phyloP scores from a whole-genome alignment of 2,888 invertebrate genomes.

The Hydroisotoma schaefferi region DNA sequence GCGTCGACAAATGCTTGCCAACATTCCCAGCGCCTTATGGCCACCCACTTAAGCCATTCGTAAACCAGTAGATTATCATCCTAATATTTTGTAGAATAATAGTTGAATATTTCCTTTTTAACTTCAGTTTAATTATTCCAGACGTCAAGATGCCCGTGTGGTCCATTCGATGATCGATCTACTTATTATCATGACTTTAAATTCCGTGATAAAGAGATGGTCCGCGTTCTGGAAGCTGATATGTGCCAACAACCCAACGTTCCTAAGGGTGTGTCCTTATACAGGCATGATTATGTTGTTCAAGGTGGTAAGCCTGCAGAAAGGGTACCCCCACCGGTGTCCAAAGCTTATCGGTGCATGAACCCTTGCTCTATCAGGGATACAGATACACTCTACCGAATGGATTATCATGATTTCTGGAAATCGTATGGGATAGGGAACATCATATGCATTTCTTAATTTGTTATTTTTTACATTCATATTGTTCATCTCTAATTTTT shows the following conservation, averaged over 20 bases:
- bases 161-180: conserved; percentile 41
- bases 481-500: conserved; percentile 1
- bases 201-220: conserved; percentile 33
- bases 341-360: conserved; percentile 39
- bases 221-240: conserved; percentile 24
- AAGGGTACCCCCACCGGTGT: conserved; percentile 36
- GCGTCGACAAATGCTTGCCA: conserved; percentile 35
- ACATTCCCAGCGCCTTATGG: conserved; percentile 42
- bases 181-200: conserved; percentile 40
- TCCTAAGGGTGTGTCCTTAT: conserved; percentile 29
- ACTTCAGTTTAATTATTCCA: conserved; percentile 10
- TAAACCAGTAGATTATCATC: conserved; percentile 1
- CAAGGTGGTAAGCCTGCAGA: conserved; percentile 41
- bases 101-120: too few relatives aligned
- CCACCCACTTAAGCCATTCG: conserved; percentile 40
- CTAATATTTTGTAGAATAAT: neutral
- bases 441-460: too few relatives aligned
- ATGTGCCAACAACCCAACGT: conserved; percentile 25
- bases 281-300: conserved; percentile 28
- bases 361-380: conserved; percentile 29
- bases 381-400: conserved; percentile 32
- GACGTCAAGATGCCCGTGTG: conserved; percentile 38
- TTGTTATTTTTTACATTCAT: too few relatives aligned
- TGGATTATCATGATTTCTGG: conserved; percentile 38
- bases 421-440: too few relatives aligned